A percentile compares a stretch with the other conserved stretches of the same genome.
Evolutionary conservation across 2,797 vertebrate genomes (phyloP).

Genomic region (Micrastur ruficollis): DNA sequence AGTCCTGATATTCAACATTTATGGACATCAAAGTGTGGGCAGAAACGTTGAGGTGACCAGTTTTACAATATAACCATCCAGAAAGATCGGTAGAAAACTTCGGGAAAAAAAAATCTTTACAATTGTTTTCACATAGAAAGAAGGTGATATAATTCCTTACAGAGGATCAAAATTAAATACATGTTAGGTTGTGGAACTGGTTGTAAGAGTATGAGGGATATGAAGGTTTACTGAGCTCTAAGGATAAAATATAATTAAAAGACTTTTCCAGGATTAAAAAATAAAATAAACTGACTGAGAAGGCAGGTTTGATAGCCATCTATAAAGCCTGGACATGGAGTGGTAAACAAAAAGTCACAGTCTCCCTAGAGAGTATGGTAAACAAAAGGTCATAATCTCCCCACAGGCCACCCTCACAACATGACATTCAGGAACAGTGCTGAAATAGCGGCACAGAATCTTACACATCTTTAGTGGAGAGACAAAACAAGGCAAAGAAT

Average conservation of each 20-base stretch:
- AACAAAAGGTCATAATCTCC: neutral
- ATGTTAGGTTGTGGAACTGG: neutral
- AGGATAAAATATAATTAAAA: constrained; percentile 28
- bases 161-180: neutral
- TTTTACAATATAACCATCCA: neutral
- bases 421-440: neutral
- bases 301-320: neutral
- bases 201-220: neutral
- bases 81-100: constrained; percentile 3
- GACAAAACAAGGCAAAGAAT: neutral
- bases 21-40: neutral
- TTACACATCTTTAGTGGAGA: neutral
- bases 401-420: neutral
- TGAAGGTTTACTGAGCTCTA: constrained; percentile 8
- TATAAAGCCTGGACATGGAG: neutral
- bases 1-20: constrained; percentile 1
- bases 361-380: neutral
- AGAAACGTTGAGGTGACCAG: neutral
- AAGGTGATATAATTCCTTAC: neutral
- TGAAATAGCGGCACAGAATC: neutral
- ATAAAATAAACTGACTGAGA: neutral
- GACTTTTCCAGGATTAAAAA: neutral
- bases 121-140: constrained; percentile 12
- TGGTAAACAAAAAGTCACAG: neutral
- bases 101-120: neutral